Evolutionary conservation across 2,113 vertebrate species (phyloP).

Genomic region (human (Homo sapiens)): GRCh38 chr12:42092501-42093000

Average conservation of each 20-base stretch:
- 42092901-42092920: no score
- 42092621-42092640: not conserved
- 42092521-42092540: not conserved
- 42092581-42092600: not conserved
- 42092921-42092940: no score
- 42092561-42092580: not conserved
- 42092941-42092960: no score
- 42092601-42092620: not conserved
- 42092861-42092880: not conserved
- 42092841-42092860: not conserved
- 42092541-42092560: not conserved
- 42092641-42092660: not conserved
- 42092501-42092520: not conserved
- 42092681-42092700: not conserved
- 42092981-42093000: not conserved
- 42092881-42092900: no score
- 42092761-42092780: no score
- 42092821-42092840: no score
- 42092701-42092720: not conserved
- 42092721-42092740: not conserved
- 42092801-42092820: no score
- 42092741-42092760: not conserved
- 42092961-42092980: no score
- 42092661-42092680: not conserved
- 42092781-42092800: no score